A percentile compares a stretch with the other conserved stretches of the same genome.
phyloP scores from a whole-genome alignment of 2,888 invertebrate genomes.

The Agrotis puta region DNA sequence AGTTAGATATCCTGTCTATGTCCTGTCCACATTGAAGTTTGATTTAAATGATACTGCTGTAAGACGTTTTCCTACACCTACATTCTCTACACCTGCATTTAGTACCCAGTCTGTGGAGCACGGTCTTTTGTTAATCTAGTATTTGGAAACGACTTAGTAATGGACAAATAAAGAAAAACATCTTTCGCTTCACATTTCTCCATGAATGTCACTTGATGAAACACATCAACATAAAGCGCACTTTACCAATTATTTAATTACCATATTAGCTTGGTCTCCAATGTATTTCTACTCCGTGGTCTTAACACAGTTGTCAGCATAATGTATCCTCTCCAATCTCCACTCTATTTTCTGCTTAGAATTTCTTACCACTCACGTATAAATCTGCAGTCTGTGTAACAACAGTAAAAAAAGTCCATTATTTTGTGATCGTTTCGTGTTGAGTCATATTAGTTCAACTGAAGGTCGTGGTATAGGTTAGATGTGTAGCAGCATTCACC shows the following conservation, averaged over 20 bases:
- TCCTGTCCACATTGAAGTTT: too few species aligned
- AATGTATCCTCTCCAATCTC: conserved; percentile 23
- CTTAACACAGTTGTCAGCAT: conserved; percentile 2
- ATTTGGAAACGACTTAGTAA: background rate
- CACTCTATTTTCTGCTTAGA: conserved; percentile 3
- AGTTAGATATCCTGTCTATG: too few species aligned
- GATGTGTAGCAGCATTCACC: conserved; percentile 32
- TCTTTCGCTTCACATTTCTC: background rate
- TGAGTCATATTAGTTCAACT: conserved; percentile 27
- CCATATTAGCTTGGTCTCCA: background rate
- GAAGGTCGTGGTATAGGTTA: conserved; percentile 35
- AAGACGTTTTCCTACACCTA: background rate
- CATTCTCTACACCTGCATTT: background rate
- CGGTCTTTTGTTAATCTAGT: background rate
- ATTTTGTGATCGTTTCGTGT: background rate
- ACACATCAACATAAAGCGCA: too few species aligned
- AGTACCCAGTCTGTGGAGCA: too few species aligned
- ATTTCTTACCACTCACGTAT: conserved; percentile 14
- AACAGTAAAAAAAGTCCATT: conserved; percentile 2
- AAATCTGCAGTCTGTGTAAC: conserved; percentile 2
- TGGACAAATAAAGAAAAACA: background rate
- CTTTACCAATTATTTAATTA: background rate
- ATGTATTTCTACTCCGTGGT: conserved; percentile 9
- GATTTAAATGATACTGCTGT: too few species aligned
- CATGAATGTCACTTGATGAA: background rate